Conservation (phyloP, 1,140 invertebrate genomes). For the Camponotus floridanus region DNA sequence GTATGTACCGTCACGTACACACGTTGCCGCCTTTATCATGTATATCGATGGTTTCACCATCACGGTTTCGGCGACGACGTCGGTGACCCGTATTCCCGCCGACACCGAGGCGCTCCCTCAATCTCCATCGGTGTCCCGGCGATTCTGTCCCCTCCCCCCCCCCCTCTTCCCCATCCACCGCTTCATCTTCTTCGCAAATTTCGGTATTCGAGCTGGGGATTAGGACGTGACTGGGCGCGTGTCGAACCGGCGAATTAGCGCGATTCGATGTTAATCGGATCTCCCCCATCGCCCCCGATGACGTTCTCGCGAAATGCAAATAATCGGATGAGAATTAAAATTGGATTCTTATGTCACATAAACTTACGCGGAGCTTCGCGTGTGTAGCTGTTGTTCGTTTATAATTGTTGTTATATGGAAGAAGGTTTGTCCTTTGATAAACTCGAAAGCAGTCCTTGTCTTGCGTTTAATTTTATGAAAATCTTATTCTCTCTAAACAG, state of each 20-base stretch:
- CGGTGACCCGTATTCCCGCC: conserved; percentile 65
- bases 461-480: not conserved
- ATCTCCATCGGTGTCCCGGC: conserved; percentile 16
- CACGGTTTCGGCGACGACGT: conserved; percentile 35
- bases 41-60: conserved; percentile 39
- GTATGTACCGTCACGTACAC: not conserved
- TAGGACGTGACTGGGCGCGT: conserved; percentile 15
- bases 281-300: not conserved
- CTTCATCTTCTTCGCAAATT: not conserved
- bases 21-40: not conserved
- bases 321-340: conserved; percentile 17
- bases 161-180: too few relatives aligned
- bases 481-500: not conserved
- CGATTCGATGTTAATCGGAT: conserved; percentile 30
- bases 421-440: not conserved
- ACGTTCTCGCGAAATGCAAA: conserved; percentile 13
- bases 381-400: not conserved
- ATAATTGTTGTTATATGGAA: not conserved
- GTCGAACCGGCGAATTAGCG: conserved; percentile 32
- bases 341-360: conserved; percentile 7
- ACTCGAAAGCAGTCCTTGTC: not conserved
- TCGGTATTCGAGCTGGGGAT: not conserved
- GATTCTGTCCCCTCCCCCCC: too few relatives aligned
- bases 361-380: not conserved
- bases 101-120: conserved; percentile 41